phyloP scores from a whole-genome alignment of 1,140 invertebrate species.

The Atta cephalotes region DNA sequence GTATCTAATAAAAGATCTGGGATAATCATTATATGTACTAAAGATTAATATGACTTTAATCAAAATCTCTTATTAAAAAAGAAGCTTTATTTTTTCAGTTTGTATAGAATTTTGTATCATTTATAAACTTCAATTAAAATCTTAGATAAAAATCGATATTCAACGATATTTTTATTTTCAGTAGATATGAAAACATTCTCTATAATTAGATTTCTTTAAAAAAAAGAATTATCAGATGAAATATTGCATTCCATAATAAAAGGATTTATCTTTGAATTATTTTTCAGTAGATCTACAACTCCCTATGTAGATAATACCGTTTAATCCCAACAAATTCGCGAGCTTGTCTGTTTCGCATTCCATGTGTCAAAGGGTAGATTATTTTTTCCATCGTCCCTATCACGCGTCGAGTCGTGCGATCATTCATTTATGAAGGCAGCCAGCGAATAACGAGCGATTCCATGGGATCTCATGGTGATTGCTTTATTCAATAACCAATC shows the following conservation, averaged over 20 bases:
- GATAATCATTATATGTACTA: too few relatives aligned
- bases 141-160: constrained; percentile 1
- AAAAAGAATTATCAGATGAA: not conserved
- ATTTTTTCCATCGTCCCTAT: constrained; percentile 64
- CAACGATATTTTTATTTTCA: not conserved
- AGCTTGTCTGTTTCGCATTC: constrained; percentile 29
- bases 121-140: not conserved
- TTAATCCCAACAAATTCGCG: constrained; percentile 40
- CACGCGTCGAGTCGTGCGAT: constrained; percentile 39
- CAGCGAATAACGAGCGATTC: constrained; percentile 64
- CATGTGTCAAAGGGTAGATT: constrained; percentile 61
- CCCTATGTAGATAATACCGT: not conserved
- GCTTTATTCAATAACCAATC: constrained; percentile 82
- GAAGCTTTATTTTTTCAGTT: not conserved
- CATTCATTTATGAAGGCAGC: constrained; percentile 57
- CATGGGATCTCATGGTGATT: constrained; percentile 72
- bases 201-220: not conserved
- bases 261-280: constrained; percentile 24
- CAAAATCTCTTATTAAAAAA: not conserved
- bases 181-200: not conserved
- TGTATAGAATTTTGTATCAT: not conserved
- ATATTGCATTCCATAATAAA: not conserved
- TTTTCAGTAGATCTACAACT: constrained; percentile 1
- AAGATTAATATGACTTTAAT: not conserved
- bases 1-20: too few relatives aligned